Evolutionary conservation across 2,797 vertebrate genomes (phyloP).

Genomic region (Coluber constrictor): DNA sequence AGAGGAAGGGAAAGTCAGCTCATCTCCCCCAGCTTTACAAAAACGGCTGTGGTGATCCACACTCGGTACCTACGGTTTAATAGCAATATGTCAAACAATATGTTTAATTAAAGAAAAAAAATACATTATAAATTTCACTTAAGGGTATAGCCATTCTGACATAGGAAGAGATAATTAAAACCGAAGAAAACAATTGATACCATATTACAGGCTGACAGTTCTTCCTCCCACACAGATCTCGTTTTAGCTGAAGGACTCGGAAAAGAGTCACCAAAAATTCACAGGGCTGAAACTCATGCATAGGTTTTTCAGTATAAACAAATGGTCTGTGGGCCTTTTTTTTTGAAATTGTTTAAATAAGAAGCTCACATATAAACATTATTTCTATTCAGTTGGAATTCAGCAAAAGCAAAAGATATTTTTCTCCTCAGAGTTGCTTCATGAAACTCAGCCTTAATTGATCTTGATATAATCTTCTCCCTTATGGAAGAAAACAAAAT

Average conservation of each 20-base stretch:
- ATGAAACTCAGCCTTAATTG: constrained; percentile 23
- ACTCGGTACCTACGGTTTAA: background rate
- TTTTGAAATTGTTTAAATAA: constrained; percentile 14
- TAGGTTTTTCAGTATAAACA: background rate
- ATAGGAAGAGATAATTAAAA: constrained; percentile 6
- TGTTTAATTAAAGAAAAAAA: background rate
- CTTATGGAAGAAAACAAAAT: accelerated
- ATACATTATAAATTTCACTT: constrained; percentile 16
- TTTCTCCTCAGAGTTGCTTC: constrained; percentile 16
- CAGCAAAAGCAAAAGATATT: constrained; percentile 15
- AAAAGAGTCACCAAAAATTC: background rate
- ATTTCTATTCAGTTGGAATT: background rate
- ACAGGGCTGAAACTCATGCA: background rate
- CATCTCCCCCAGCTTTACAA: background rate
- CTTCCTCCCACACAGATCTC: constrained; percentile 18
- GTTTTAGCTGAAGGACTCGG: background rate
- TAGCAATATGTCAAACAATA: constrained; percentile 27
- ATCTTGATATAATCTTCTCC: background rate
- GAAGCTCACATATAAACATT: constrained; percentile 6
- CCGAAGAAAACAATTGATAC: constrained; percentile 39
- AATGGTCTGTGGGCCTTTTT: constrained; percentile 19
- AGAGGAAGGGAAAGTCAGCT: background rate
- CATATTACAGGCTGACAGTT: constrained; percentile 19
- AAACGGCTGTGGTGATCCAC: background rate
- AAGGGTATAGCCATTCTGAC: constrained; percentile 23